Evolutionary conservation across 2,797 vertebrate genomes (phyloP).

Genomic region (Melopsittacus undulatus): DNA sequence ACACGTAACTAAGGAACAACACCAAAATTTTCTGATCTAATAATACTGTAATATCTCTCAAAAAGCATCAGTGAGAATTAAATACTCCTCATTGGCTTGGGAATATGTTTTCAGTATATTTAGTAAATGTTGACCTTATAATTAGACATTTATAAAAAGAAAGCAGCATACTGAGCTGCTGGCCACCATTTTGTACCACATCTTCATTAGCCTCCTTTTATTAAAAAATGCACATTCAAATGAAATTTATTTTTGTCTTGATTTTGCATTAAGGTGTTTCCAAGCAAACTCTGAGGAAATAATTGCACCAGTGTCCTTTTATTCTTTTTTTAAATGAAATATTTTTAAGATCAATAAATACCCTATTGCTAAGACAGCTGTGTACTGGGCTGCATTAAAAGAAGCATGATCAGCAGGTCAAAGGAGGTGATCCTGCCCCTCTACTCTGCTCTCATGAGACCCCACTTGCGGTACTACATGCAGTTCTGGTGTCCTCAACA

Average conservation of each 20-base stretch:
- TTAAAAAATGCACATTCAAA: neutral
- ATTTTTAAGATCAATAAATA: neutral
- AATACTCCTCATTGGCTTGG: neutral
- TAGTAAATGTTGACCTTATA: neutral
- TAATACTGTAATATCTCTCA: neutral
- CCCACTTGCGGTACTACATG: no score
- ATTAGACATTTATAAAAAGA: neutral
- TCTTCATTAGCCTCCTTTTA: neutral
- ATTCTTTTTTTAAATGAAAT: neutral
- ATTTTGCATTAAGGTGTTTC: neutral
- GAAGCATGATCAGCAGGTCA: no score
- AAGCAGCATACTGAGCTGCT: neutral
- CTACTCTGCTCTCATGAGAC: no score
- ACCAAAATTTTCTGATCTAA: neutral
- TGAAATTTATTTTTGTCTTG: neutral
- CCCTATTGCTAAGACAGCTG: neutral
- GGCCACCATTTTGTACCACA: neutral
- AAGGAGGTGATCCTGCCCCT: no score
- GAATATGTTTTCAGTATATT: neutral
- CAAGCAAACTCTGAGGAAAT: neutral
- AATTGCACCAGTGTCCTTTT: neutral
- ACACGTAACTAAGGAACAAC: neutral
- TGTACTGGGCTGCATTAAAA: no score
- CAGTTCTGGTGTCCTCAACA: no score
- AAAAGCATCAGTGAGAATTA: neutral